Evolutionary conservation across 2,113 vertebrate species (phyloP).

Genomic region (Heloderma charlesbogerti): DNA sequence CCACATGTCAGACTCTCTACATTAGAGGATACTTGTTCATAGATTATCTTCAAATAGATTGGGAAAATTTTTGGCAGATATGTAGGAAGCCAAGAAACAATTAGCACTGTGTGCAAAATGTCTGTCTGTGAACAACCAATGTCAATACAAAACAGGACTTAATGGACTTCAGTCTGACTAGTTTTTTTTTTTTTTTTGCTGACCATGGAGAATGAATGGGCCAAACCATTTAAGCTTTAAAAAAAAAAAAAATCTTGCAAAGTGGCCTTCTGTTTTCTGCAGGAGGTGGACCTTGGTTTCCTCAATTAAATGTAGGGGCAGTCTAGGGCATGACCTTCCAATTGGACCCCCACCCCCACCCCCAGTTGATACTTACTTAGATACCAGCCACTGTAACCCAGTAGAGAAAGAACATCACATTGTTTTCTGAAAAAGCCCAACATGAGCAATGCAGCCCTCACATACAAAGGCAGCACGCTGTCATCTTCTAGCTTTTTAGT

Average conservation of each 20-base stretch:
- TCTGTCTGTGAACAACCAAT: constrained; percentile 10
- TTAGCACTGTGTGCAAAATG: constrained; percentile 14
- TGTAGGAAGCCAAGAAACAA: constrained; percentile 9
- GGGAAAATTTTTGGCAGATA: constrained; percentile 26
- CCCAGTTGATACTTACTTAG: background rate
- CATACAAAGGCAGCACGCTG: background rate
- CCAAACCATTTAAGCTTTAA: background rate
- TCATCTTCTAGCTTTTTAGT: background rate
- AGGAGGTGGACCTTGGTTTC: background rate
- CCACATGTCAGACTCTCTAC: background rate
- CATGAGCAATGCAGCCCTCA: background rate
- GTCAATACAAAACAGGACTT: constrained; percentile 11
- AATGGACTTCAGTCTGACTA: constrained; percentile 35
- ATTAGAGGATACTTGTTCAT: background rate
- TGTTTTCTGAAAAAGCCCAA: background rate
- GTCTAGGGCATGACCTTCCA: background rate
- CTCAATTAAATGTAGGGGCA: background rate
- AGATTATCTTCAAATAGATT: constrained; percentile 3
- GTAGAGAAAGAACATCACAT: constrained; percentile 15
- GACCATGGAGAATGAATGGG: constrained; percentile 23
- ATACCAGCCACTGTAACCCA: background rate
- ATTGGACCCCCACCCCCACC: background rate
- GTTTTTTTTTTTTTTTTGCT: background rate
- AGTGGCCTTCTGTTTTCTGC: constrained; percentile 13
- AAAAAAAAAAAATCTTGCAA: background rate